A percentile compares a stretch with the other conserved stretches of the same genome.
These are phyloP conservation scores for Felis catus DNA, from an alignment of 2,113 vertebrate species.

Conservation along the genomic window F.catus_Fca126_mat1.0 CM031428.1:69005001-69005500, in stretches of 20 bases:
- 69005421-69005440: background rate
- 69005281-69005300: constrained; percentile 87
- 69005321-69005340: background rate
- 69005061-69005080: background rate
- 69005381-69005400: background rate
- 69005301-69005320: constrained; percentile 80
- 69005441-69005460: background rate
- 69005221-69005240: constrained; percentile 88
- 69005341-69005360: background rate
- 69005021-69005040: background rate
- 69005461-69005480: too few species aligned
- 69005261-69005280: background rate
- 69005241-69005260: constrained; percentile 89
- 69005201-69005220: constrained; percentile 87
- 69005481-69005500: too few species aligned
- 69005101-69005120: background rate
- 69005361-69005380: background rate
- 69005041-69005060: background rate
- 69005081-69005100: background rate
- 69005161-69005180: background rate
- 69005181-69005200: constrained; percentile 83
- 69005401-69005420: background rate
- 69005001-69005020: background rate
- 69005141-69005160: background rate
- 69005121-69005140: background rate